A percentile compares a stretch with the other conserved stretches of the same genome.
These are phyloP conservation scores for Saguinus imperator DNA, from an alignment of 2,113 vertebrate species.

Conservation along the genomic window DNA sequence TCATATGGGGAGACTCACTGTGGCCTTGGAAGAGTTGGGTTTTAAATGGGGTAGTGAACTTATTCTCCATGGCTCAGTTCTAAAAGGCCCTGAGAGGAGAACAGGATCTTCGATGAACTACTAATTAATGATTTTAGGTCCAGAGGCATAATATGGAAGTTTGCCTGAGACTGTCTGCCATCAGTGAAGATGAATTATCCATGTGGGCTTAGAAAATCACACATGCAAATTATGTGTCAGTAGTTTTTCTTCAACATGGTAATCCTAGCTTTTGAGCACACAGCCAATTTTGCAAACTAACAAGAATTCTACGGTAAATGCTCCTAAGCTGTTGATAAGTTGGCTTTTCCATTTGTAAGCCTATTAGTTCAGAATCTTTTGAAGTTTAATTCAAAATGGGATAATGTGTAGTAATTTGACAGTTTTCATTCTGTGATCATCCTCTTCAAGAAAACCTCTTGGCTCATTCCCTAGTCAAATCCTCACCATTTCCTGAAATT, in stretches of 20 bases:
- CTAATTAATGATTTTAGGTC: slow-evolving; percentile 61
- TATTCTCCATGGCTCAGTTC: background rate
- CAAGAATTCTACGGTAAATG: background rate
- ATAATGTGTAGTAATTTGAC: background rate
- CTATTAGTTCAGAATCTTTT: background rate
- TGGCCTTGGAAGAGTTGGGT: background rate
- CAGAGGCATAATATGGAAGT: slow-evolving; percentile 67
- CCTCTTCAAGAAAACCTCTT: background rate
- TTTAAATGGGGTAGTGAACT: background rate
- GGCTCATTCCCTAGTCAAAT: background rate
- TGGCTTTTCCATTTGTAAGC: background rate
- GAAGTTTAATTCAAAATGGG: background rate
- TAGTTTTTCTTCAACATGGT: slow-evolving; percentile 44
- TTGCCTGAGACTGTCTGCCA: slow-evolving; percentile 68
- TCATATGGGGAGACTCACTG: background rate
- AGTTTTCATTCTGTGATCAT: background rate
- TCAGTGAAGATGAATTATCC: slow-evolving; percentile 78
- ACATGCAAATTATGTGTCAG: slow-evolving; percentile 32
- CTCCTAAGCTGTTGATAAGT: background rate
- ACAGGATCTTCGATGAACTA: slow-evolving; percentile 67
- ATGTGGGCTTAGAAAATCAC: slow-evolving; percentile 73
- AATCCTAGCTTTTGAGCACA: slow-evolving; percentile 58
- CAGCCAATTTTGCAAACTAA: background rate
- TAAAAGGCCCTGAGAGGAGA: background rate
- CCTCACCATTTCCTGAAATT: background rate